Evolutionary conservation across 2,797 vertebrate genomes (phyloP).

Genomic region (Pachyuromys duprasi): DNA sequence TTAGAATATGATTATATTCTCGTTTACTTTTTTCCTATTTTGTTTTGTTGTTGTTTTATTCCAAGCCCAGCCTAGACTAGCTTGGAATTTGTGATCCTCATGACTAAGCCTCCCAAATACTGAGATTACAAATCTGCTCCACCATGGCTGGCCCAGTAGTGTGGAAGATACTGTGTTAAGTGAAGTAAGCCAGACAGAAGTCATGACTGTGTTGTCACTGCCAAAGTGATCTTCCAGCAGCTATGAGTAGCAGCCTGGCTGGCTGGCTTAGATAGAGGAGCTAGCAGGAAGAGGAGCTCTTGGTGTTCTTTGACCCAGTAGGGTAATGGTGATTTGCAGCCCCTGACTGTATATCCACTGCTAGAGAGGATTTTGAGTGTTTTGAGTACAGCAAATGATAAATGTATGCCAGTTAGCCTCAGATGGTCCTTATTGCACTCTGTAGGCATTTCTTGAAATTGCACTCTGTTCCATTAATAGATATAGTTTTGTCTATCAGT

Average conservation of each 20-base stretch:
- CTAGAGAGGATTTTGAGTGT: neutral
- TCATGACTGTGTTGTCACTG: neutral
- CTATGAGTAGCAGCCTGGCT: neutral
- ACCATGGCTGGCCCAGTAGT: neutral
- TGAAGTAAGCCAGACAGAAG: neutral
- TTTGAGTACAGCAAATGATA: neutral
- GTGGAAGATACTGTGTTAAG: neutral
- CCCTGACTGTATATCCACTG: neutral
- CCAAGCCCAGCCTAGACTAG: neutral
- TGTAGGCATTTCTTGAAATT: neutral
- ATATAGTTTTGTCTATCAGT: neutral
- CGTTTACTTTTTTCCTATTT: neutral
- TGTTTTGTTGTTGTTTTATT: neutral
- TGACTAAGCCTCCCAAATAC: neutral
- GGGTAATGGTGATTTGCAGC: neutral
- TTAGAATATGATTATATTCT: slow-evolving; percentile 3
- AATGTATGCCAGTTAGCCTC: neutral
- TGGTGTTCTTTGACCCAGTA: neutral
- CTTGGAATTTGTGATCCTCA: neutral
- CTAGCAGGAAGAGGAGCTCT: no score
- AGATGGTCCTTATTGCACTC: neutral
- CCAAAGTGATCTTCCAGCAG: neutral
- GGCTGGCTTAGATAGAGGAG: neutral
- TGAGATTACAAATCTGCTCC: neutral
- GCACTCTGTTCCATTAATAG: neutral